Percentiles rank a stretch among this genome's conserved stretches.
These are phyloP conservation scores for Spodoptera picta DNA, from an alignment of 2,888 invertebrate species.

Conservation along the genomic window DNA sequence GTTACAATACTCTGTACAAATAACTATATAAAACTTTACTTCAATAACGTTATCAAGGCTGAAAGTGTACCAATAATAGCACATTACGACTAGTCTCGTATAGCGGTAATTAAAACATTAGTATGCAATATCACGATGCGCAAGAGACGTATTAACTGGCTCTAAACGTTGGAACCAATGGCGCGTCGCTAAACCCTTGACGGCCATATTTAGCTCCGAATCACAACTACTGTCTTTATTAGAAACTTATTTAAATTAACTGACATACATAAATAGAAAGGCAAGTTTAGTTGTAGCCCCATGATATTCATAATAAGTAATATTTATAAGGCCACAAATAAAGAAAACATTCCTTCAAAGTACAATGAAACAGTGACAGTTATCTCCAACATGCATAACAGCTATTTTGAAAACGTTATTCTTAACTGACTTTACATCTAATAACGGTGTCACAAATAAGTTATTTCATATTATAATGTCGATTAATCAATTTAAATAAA, in stretches of 20 bases:
- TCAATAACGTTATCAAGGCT: constrained; percentile 33
- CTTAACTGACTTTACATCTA: constrained; percentile 27
- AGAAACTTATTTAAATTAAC: constrained; percentile 51
- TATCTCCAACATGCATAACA: constrained; percentile 43
- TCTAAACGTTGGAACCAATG: constrained; percentile 35
- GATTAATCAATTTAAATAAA: constrained; percentile 59
- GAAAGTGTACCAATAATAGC: constrained; percentile 36
- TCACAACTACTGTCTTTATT: constrained; percentile 55
- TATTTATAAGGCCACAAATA: constrained; percentile 67
- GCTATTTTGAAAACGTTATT: constrained; percentile 36
- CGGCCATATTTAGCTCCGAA: constrained; percentile 23
- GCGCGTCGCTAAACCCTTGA: constrained; percentile 11
- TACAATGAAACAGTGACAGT: constrained; percentile 45
- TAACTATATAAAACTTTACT: constrained; percentile 18
- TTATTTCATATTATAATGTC: constrained; percentile 40
- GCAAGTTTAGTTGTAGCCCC: constrained; percentile 51
- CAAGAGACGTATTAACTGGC: constrained; percentile 30
- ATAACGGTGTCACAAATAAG: constrained; percentile 43
- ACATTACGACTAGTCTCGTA: constrained; percentile 44
- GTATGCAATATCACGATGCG: constrained; percentile 50
- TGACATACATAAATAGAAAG: constrained; percentile 45
- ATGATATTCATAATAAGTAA: constrained; percentile 57
- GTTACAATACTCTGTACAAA: constrained; percentile 44
- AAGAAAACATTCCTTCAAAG: constrained; percentile 49
- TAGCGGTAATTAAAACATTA: constrained; percentile 34